Conservation (phyloP, 2,113 vertebrate species). For the Anoplopoma fimbria region DNA sequence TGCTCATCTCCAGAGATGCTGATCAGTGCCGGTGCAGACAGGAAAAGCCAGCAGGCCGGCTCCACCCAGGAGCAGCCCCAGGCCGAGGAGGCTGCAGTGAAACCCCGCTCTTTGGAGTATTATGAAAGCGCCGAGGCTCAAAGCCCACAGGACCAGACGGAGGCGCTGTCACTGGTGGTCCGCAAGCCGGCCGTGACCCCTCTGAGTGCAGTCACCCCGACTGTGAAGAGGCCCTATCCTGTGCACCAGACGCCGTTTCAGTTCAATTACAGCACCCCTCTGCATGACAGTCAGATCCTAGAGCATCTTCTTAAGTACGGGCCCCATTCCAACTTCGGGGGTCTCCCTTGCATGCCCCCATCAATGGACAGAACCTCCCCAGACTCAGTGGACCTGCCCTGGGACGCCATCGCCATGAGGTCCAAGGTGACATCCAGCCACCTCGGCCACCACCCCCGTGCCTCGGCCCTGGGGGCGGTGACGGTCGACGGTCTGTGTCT, state of each 20-base stretch:
- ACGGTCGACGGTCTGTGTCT: constrained; percentile 79
- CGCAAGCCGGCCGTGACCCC: constrained; percentile 79
- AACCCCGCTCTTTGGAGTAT: constrained; percentile 73
- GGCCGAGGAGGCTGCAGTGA: constrained; percentile 64
- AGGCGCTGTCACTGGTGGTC: constrained; percentile 79
- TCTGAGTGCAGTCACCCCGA: constrained; percentile 67
- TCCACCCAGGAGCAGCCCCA: constrained; percentile 67
- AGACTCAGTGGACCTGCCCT: constrained; percentile 81
- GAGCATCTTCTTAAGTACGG: constrained; percentile 86
- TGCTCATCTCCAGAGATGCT: constrained; percentile 72
- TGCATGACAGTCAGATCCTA: constrained; percentile 86
- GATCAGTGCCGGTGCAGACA: constrained; percentile 55
- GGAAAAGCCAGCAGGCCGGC: constrained; percentile 63
- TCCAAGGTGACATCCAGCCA: constrained; percentile 81
- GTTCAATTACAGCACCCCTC: constrained; percentile 74
- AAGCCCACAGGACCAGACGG: constrained; percentile 78
- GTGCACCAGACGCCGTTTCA: constrained; percentile 79
- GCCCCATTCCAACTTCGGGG: constrained; percentile 76
- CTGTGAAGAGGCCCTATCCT: constrained; percentile 81
- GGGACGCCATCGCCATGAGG: constrained; percentile 84
- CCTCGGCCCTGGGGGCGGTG: constrained; percentile 70
- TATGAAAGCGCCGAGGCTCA: constrained; percentile 76
- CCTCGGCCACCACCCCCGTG: constrained; percentile 79
- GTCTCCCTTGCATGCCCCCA: constrained; percentile 71
- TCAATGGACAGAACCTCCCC: constrained; percentile 74